Evolutionary conservation across 2,888 invertebrate species (phyloP).

Genomic region (Campopleginae sp.): DNA sequence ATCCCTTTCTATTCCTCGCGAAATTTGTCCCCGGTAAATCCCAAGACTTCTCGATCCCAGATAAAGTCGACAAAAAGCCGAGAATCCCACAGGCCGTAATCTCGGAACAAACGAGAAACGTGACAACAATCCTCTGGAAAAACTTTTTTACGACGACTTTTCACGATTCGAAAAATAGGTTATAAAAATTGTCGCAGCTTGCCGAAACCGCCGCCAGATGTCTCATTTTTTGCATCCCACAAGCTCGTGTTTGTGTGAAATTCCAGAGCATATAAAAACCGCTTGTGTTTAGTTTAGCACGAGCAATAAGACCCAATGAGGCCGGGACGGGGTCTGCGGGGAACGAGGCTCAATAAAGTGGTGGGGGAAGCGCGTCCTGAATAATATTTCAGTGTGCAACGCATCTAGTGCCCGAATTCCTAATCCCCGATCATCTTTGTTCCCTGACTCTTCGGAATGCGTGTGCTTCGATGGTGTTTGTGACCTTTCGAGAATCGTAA

Average conservation of each 20-base stretch:
- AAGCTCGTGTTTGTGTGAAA: neutral
- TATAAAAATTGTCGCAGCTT: neutral
- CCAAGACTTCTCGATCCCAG: neutral
- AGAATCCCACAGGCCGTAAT: too few species aligned
- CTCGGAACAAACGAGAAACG: too few species aligned
- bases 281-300: slow-evolving; percentile 4
- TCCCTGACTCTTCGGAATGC: neutral
- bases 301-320: neutral
- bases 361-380: neutral
- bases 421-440: slow-evolving; percentile 11
- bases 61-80: neutral
- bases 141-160: neutral
- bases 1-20: neutral
- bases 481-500: slow-evolving; percentile 59
- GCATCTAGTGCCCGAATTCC: slow-evolving; percentile 3
- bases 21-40: neutral
- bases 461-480: slow-evolving; percentile 35
- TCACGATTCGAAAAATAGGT: slow-evolving; percentile 1
- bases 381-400: neutral
- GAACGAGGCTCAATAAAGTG: neutral
- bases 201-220: neutral
- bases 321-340: neutral
- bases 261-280: slow-evolving; percentile 16
- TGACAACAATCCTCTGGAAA: too few species aligned
- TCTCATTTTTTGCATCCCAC: neutral